Evolutionary conservation across 2,797 vertebrate genomes (phyloP), one percentile per base, ranked within the genome.

Genomic region (Helarctos malayanus): DNA sequence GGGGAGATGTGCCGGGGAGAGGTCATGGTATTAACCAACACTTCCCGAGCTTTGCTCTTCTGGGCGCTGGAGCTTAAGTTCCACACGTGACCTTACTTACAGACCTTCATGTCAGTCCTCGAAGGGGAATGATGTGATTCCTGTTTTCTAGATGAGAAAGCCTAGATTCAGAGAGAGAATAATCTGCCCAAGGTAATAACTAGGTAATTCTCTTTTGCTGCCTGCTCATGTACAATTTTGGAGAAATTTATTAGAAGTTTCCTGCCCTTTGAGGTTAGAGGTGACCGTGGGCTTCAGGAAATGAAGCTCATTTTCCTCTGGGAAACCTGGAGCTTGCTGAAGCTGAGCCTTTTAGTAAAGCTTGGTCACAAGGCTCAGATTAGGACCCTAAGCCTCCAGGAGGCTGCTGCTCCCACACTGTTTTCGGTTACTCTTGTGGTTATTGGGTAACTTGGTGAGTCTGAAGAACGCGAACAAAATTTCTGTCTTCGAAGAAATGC

Each of bases 401-500:
- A 29, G 15, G 63, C 78, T 61, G n/a, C 25, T 69, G 45, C 65
- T 89, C 18, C 76, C 45, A 65, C 49, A 59, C 49, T 54, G n/a
- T 56, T 94, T 94, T 95, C 65, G 4, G 94, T 97, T 95, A 94
- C 75, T 84, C 68, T 68, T 80, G 86, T 94, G 95, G 93, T 97
- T 95, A 91, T 97, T 97, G 92, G 97, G 96, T 97, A 98, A 98
- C 93, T 85, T 38, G 49, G 94, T 69, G 82, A 93, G 80, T 89
- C 91, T 81, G 75, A 96, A 86, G 92, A 96, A 82, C 63, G 91
- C 95, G 96, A 96, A 96, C 94, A 75, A 49, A 69, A 13, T 81
- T 94, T 93, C 63, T 91, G 69, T 94, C 94, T 97, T 97, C 29
- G 3, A 97, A 97, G 97, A 97, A 96, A 89, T 91, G 82, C 54